Percentiles rank a stretch among this genome's conserved stretches.
phyloP scores from a whole-genome alignment of 2,113 vertebrate genomes.

The Rhinoderma darwinii region DNA sequence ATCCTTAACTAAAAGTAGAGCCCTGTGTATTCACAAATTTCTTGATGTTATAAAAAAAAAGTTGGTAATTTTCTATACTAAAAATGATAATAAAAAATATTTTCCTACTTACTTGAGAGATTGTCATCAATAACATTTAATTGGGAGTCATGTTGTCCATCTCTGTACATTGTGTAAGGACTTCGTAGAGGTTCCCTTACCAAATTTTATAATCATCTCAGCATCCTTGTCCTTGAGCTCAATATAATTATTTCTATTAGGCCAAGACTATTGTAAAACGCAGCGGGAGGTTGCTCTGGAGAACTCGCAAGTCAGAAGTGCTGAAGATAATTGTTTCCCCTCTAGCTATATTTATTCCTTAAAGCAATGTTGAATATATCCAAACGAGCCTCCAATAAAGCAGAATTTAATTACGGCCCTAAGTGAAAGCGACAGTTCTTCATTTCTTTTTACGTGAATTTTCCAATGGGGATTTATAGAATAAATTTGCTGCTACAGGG shows the following conservation, averaged over 20 bases:
- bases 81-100: not conserved
- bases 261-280: slow-evolving; percentile 27
- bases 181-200: not conserved
- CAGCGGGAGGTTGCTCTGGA: slow-evolving; percentile 40
- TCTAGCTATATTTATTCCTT: slow-evolving; percentile 52
- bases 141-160: not conserved
- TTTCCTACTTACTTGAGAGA: not conserved
- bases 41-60: no score
- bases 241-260: slow-evolving; percentile 46
- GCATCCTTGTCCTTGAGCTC: slow-evolving; percentile 2
- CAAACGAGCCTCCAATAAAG: slow-evolving; percentile 35
- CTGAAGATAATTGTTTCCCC: slow-evolving; percentile 46
- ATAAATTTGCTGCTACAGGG: slow-evolving; percentile 28
- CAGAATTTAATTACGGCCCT: slow-evolving; percentile 37
- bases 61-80: no score
- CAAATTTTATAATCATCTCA: slow-evolving; percentile 22
- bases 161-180: not conserved
- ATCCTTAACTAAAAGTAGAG: no score
- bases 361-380: slow-evolving; percentile 43
- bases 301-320: slow-evolving; percentile 41
- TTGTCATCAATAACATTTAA: not conserved
- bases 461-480: slow-evolving; percentile 3
- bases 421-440: slow-evolving; percentile 27
- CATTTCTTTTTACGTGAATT: not conserved
- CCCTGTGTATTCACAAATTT: no score